Conservation (phyloP, 2,797 vertebrate species). For the Phalanger gymnotis region DNA sequence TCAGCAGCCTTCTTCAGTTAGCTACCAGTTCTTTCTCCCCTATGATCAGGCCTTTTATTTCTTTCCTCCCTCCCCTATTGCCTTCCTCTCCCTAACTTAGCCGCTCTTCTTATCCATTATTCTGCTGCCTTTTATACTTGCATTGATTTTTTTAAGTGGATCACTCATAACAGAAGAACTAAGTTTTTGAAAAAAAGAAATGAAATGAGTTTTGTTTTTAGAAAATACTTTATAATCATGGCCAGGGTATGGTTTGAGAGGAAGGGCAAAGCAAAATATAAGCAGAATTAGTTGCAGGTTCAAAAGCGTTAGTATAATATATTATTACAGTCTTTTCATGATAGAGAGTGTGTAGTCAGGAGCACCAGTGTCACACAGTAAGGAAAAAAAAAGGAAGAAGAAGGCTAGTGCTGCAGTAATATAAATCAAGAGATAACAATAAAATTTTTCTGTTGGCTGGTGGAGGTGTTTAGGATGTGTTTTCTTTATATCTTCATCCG, state of each 20-base stretch:
- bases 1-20: neutral
- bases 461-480: slow-evolving; percentile 87
- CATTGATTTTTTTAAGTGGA: neutral
- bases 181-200: slow-evolving; percentile 3
- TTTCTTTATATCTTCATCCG: slow-evolving; percentile 88
- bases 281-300: neutral
- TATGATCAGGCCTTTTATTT: neutral
- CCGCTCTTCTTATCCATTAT: neutral
- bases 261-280: slow-evolving; percentile 24
- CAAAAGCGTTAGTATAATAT: slow-evolving; percentile 37
- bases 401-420: slow-evolving; percentile 72
- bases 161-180: neutral
- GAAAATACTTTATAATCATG: slow-evolving; percentile 20
- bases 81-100: slow-evolving; percentile 33
- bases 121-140: slow-evolving; percentile 3
- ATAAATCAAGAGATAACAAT: slow-evolving; percentile 86
- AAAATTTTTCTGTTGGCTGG: slow-evolving; percentile 85
- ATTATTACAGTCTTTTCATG: slow-evolving; percentile 58
- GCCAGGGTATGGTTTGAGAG: neutral
- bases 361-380: slow-evolving; percentile 67
- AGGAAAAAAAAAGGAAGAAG: slow-evolving; percentile 54
- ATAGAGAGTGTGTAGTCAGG: slow-evolving; percentile 66
- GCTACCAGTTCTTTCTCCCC: neutral
- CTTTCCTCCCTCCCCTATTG: neutral
- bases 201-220: slow-evolving; percentile 14